phyloP scores from a whole-genome alignment of 2,113 vertebrate genomes.

The Hippoglossus stenolepis region DNA sequence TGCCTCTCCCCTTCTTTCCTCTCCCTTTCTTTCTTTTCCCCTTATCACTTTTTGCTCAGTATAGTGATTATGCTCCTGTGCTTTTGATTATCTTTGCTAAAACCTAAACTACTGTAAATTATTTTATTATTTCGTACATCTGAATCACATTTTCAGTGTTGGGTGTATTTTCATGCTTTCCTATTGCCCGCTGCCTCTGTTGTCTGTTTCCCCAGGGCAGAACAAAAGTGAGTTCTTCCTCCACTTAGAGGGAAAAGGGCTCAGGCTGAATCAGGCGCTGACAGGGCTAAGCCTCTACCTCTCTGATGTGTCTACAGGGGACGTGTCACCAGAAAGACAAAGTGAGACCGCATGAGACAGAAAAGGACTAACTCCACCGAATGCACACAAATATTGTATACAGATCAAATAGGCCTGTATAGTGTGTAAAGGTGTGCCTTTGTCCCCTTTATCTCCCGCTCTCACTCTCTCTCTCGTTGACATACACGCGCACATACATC shows the following conservation, averaged over 20 bases:
- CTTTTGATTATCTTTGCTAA: neutral
- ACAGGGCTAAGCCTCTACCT: constrained; percentile 78
- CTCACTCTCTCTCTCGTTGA: neutral
- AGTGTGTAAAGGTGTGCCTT: constrained; percentile 20
- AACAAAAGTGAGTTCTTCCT: constrained; percentile 83
- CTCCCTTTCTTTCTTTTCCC: constrained; percentile 32
- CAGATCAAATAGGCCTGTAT: constrained; percentile 24
- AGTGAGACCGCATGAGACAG: neutral
- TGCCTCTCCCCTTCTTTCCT: constrained; percentile 52
- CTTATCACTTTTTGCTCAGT: constrained; percentile 11
- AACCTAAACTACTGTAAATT: neutral
- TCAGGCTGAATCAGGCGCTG: constrained; percentile 85
- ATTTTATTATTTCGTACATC: neutral
- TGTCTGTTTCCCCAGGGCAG: constrained; percentile 77
- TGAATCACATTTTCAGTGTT: constrained; percentile 13
- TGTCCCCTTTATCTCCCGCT: neutral
- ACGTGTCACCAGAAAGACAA: constrained; percentile 53
- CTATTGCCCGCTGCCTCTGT: constrained; percentile 47
- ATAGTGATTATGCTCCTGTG: neutral
- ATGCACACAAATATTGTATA: constrained; percentile 20
- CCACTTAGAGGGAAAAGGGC: constrained; percentile 74
- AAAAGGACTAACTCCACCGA: neutral
- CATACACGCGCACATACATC: constrained; percentile 39
- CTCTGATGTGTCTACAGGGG: constrained; percentile 81
- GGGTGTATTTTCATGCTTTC: constrained; percentile 55